phyloP scores from a whole-genome alignment of 2,888 invertebrate species.

The Meiosimyza platycephala region DNA sequence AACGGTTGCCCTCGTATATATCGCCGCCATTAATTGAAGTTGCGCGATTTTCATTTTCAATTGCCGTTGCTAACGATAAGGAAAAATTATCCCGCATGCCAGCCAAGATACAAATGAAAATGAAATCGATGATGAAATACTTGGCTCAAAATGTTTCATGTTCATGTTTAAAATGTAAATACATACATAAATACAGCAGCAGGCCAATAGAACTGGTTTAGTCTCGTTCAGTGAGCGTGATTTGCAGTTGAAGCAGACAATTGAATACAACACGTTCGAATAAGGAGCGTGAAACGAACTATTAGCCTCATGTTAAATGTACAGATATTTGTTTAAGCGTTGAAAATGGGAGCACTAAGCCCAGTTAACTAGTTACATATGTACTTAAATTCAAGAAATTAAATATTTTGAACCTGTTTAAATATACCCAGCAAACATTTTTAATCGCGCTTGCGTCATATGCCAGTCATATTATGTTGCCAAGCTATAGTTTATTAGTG shows the following conservation, averaged over 20 bases:
- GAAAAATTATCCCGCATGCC: neutral
- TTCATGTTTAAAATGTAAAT: slow-evolving; percentile 8
- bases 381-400: too few species aligned
- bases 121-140: slow-evolving; percentile 23
- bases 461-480: too few species aligned
- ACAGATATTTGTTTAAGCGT: neutral
- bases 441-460: too few species aligned
- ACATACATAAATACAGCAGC: neutral
- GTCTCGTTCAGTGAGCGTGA: neutral
- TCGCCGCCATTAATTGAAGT: neutral
- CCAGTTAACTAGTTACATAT: slow-evolving; percentile 8
- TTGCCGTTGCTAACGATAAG: neutral
- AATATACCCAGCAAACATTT: too few species aligned
- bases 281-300: slow-evolving; percentile 3
- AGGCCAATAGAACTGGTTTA: slow-evolving; percentile 17
- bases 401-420: too few species aligned
- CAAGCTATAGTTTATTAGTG: too few species aligned
- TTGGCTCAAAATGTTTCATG: slow-evolving; percentile 12
- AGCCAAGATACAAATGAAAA: neutral
- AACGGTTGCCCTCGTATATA: neutral
- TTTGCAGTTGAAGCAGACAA: slow-evolving; percentile 8
- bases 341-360: slow-evolving; percentile 11
- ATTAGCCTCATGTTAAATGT: neutral
- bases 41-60: neutral
- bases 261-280: slow-evolving; percentile 1